These are phyloP conservation scores for Apoda limacodes DNA, from an alignment of 2,888 invertebrate species.

Conservation along the genomic window DNA sequence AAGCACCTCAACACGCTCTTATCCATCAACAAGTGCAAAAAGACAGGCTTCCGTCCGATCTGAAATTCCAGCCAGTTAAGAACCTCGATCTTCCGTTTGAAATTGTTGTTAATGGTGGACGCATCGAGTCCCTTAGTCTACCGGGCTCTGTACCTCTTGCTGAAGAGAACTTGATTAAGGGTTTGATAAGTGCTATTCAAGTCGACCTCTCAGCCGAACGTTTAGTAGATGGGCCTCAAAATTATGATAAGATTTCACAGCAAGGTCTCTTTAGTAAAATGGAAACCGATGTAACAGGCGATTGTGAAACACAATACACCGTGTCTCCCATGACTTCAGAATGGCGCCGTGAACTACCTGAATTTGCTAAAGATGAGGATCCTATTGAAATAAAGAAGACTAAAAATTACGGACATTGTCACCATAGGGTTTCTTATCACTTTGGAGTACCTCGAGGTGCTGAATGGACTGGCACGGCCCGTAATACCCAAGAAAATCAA, in stretches of 20 bases:
- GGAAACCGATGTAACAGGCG: slow-evolving; percentile 79
- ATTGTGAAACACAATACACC: slow-evolving; percentile 78
- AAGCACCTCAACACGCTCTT: slow-evolving; percentile 63
- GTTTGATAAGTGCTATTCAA: slow-evolving; percentile 77
- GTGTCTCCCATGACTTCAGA: slow-evolving; percentile 70
- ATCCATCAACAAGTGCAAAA: slow-evolving; percentile 58
- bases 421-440: slow-evolving; percentile 73
- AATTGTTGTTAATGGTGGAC: slow-evolving; percentile 71
- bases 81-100: slow-evolving; percentile 72
- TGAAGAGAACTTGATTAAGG: slow-evolving; percentile 77
- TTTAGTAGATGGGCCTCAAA: slow-evolving; percentile 53
- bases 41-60: slow-evolving; percentile 39
- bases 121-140: slow-evolving; percentile 69
- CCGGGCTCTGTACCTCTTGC: slow-evolving; percentile 66
- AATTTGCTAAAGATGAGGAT: slow-evolving; percentile 52
- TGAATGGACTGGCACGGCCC: slow-evolving; percentile 61
- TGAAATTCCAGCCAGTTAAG: slow-evolving; percentile 66
- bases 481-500: slow-evolving; percentile 54
- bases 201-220: slow-evolving; percentile 71
- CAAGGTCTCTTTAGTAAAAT: slow-evolving; percentile 74
- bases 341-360: slow-evolving; percentile 63
- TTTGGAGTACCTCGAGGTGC: slow-evolving; percentile 71
- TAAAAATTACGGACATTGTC: slow-evolving; percentile 73
- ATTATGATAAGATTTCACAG: slow-evolving; percentile 48
- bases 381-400: slow-evolving; percentile 75